Evolutionary conservation across 35 echinoderm and acorn worm species (phyloP).

Genomic region (Ophioderma brevispina): DNA sequence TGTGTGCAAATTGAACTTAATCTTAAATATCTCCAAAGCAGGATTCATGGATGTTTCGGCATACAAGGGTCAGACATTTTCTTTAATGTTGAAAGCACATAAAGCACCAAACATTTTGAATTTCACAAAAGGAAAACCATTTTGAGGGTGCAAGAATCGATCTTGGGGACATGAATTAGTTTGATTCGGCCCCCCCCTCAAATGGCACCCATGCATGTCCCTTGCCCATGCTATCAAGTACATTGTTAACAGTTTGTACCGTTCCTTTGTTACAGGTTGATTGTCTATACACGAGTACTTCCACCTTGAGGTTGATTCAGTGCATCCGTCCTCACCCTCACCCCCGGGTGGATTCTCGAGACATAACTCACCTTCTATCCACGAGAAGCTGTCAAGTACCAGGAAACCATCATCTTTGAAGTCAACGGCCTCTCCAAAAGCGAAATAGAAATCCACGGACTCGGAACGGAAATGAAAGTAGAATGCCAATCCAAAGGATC

Average conservation of each 20-base stretch:
- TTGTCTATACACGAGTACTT: constrained; percentile 85
- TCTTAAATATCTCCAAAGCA: no score
- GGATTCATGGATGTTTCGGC: no score
- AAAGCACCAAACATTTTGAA: no score
- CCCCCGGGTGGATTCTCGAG: constrained; percentile 69
- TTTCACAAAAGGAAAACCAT: no score
- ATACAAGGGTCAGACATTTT: no score
- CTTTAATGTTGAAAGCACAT: no score
- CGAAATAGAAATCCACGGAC: constrained; percentile 76
- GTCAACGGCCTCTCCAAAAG: constrained; percentile 86
- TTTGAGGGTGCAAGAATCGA: no score
- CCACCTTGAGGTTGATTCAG: constrained; percentile 85
- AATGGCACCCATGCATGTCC: no score
- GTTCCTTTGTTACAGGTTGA: constrained; percentile 60
- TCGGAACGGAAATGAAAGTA: constrained; percentile 90
- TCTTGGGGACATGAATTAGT: no score
- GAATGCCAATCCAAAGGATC: constrained; percentile 91
- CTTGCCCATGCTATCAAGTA: not conserved
- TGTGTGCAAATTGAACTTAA: no score
- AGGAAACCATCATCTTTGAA: constrained; percentile 82
- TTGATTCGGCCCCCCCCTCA: no score
- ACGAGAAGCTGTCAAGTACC: constrained; percentile 72
- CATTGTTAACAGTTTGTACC: no score
- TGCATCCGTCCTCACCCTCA: constrained; percentile 74
- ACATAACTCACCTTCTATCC: constrained; percentile 95